phyloP scores from a whole-genome alignment of 2,113 vertebrate species.

The Charadrius vociferus region DNA sequence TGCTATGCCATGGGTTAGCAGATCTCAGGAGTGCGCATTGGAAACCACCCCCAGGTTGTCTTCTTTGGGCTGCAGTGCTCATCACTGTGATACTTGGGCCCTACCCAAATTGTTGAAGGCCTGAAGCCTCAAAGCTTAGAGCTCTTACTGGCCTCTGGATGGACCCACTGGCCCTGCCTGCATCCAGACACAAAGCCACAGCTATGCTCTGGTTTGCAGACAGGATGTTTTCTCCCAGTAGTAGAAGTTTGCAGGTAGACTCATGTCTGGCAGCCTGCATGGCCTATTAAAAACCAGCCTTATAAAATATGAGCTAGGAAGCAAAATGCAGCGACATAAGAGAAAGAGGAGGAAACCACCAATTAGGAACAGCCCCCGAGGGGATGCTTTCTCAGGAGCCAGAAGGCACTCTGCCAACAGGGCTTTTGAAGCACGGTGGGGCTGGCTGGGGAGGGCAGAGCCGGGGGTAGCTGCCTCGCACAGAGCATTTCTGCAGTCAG shows the following conservation, averaged over 20 bases:
- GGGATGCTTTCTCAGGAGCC: conserved; percentile 38
- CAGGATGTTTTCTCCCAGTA: background rate
- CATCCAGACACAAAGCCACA: background rate
- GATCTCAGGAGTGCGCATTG: background rate
- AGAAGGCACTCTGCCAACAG: conserved; percentile 52
- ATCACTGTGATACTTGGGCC: background rate
- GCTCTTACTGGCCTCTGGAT: background rate
- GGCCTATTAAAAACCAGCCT: conserved; percentile 40
- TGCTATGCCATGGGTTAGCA: background rate
- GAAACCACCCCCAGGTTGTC: background rate
- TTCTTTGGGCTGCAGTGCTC: background rate
- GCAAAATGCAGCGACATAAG: background rate
- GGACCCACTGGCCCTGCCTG: background rate
- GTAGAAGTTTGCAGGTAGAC: conserved; percentile 16
- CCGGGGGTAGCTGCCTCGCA: background rate
- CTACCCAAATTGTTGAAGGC: background rate
- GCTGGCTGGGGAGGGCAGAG: background rate
- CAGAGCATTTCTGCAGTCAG: background rate
- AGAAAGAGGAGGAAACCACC: conserved; percentile 61
- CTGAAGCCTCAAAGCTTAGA: background rate
- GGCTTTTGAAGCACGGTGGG: background rate
- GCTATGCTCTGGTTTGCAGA: conserved; percentile 2
- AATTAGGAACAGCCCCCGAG: conserved; percentile 48
- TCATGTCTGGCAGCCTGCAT: conserved; percentile 14
- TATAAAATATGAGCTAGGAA: conserved; percentile 61